These are phyloP conservation scores for Perca flavescens DNA, from an alignment of 2,113 vertebrate species.

Conservation along the genomic window DNA sequence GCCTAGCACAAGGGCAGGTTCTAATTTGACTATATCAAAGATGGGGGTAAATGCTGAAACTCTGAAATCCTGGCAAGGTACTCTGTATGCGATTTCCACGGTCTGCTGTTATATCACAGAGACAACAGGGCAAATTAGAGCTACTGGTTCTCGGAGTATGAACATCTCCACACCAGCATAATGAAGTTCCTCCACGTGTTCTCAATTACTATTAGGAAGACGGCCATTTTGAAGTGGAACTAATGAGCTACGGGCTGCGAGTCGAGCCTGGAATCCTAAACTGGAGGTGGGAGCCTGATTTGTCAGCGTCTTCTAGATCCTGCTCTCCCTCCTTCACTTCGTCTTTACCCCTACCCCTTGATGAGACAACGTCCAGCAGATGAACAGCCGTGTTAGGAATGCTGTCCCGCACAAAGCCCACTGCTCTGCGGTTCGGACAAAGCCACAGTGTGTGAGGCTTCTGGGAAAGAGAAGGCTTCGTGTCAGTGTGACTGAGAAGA, in stretches of 20 bases:
- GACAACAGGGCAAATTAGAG: conserved; percentile 29
- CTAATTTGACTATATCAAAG: conserved; percentile 75
- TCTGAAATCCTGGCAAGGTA: conserved; percentile 45
- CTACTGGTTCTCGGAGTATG: conserved; percentile 23
- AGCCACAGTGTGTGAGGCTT: conserved; percentile 63
- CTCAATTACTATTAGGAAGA: conserved; percentile 72
- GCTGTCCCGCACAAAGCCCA: conserved; percentile 62
- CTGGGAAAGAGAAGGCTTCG: conserved; percentile 52
- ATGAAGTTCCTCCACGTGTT: conserved; percentile 73
- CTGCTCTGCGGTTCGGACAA: conserved; percentile 58
- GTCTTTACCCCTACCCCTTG: conserved; percentile 12
- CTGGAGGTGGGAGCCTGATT: conserved; percentile 46
- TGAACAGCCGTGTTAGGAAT: conserved; percentile 68
- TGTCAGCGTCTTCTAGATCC: conserved; percentile 40
- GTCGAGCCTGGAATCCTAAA: conserved; percentile 65
- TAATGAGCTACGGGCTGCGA: conserved; percentile 68
- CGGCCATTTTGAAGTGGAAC: conserved; percentile 77
- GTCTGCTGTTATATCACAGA: conserved; percentile 32
- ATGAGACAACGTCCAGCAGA: conserved; percentile 55
- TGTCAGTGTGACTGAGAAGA: conserved; percentile 59
- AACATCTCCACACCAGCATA: conserved; percentile 42
- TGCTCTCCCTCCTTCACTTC: neutral
- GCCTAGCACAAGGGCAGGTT: conserved; percentile 77
- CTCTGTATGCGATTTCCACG: conserved; percentile 40
- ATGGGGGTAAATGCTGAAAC: conserved; percentile 59